Percentiles rank a stretch among this genome's conserved stretches.
These are phyloP conservation scores for Astropecten irregularis DNA, from an alignment of 53 echinoderm and acorn worm genomes.

Conservation along the genomic window DNA sequence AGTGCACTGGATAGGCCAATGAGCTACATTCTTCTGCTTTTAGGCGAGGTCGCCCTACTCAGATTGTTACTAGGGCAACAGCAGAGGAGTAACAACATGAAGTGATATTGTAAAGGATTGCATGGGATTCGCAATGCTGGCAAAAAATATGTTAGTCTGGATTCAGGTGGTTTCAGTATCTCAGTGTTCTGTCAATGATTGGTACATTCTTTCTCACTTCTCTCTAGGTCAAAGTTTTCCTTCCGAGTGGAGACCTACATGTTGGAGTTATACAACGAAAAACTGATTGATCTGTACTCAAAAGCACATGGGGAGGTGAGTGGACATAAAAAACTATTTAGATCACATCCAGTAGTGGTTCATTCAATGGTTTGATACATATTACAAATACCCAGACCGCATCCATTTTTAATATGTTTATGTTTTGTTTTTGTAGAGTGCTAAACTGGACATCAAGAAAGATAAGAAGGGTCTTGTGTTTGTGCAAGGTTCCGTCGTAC, in stretches of 20 bases:
- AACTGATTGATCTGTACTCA: conserved; percentile 87
- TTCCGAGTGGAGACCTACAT: conserved; percentile 93
- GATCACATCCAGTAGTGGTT: too few relatives aligned
- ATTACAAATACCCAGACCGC: too few relatives aligned
- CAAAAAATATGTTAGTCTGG: background rate
- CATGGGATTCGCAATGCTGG: too few relatives aligned
- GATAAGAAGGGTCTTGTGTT: conserved; percentile 97
- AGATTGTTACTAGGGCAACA: too few relatives aligned
- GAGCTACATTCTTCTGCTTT: too few relatives aligned
- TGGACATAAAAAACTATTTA: background rate
- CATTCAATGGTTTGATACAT: too few relatives aligned
- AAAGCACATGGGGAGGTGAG: conserved; percentile 74
- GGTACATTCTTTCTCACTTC: background rate
- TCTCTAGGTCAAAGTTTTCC: too few relatives aligned
- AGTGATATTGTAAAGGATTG: too few relatives aligned
- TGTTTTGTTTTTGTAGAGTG: conserved; percentile 46
- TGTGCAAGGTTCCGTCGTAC: conserved; percentile 88
- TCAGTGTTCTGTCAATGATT: background rate
- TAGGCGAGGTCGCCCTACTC: too few relatives aligned
- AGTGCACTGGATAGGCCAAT: too few relatives aligned
- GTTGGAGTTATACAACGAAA: conserved; percentile 98
- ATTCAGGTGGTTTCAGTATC: too few relatives aligned
- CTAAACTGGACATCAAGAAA: conserved; percentile 93
- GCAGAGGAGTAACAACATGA: too few relatives aligned
- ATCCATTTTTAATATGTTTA: conserved; percentile 19